Evolutionary conservation across 1,140 invertebrate genomes (phyloP).

Genomic region (Procambarus clarkii): DNA sequence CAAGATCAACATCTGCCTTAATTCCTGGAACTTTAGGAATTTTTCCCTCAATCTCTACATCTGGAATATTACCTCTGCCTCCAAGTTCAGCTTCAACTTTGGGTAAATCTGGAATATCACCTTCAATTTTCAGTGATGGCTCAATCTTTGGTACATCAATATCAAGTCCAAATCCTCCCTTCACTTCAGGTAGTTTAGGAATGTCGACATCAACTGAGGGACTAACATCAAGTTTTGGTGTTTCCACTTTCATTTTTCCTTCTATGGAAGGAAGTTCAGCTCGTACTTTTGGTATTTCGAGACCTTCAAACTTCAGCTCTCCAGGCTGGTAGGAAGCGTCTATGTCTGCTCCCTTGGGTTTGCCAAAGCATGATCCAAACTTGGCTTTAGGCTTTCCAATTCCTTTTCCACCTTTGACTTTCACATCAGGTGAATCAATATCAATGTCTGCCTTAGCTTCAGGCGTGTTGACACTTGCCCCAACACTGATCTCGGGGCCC

Average conservation of each 20-base stretch:
- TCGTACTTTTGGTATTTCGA: conserved; percentile 16
- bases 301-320: conserved; percentile 11
- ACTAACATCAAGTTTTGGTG: too few species aligned
- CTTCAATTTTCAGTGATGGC: neutral
- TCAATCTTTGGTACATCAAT: conserved; percentile 21
- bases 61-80: too few species aligned
- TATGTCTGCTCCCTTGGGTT: conserved; percentile 29
- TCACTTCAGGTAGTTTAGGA: too few species aligned
- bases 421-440: conserved; percentile 29
- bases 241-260: too few species aligned
- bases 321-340: conserved; percentile 38
- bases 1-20: conserved; percentile 3
- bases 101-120: too few species aligned
- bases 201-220: too few species aligned
- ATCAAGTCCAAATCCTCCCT: neutral
- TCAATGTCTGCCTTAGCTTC: conserved; percentile 9
- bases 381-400: conserved; percentile 40
- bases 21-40: too few species aligned
- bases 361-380: conserved; percentile 60
- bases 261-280: conserved; percentile 9
- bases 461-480: neutral
- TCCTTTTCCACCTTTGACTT: conserved; percentile 37
- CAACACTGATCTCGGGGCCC: conserved; percentile 18
- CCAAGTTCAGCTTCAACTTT: too few species aligned
- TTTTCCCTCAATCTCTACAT: too few species aligned